Evolutionary conservation across 2,888 invertebrate species (phyloP).

Genomic region (Gisinianus flammeolus): DNA sequence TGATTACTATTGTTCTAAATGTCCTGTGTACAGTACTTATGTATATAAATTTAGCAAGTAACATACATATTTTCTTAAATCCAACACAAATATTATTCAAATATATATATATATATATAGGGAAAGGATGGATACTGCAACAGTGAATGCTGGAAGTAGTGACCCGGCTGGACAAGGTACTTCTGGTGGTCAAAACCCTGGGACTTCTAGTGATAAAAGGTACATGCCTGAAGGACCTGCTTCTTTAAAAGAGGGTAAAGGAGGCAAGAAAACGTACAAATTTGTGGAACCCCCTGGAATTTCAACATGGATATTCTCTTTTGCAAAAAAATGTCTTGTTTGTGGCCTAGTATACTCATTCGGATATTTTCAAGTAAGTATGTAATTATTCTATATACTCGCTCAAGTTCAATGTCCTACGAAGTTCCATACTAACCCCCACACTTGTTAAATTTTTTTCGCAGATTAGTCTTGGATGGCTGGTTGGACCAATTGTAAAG

Average conservation of each 20-base stretch:
- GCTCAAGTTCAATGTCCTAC: too few relatives aligned
- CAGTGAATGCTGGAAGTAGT: background rate
- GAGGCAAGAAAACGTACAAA: conserved; percentile 54
- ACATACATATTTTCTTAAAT: too few relatives aligned
- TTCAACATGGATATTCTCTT: conserved; percentile 54
- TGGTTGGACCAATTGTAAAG: conserved; percentile 75
- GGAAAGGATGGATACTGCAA: background rate
- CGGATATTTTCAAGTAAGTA: conserved; percentile 57
- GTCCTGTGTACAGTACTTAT: too few relatives aligned
- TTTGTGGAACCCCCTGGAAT: conserved; percentile 58
- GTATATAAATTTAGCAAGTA: too few relatives aligned
- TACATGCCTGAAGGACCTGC: conserved; percentile 42
- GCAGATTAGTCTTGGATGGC: conserved; percentile 81
- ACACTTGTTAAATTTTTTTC: too few relatives aligned
- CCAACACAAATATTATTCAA: too few relatives aligned
- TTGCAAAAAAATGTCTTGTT: conserved; percentile 55
- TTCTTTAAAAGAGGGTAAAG: conserved; percentile 16
- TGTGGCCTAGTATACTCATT: conserved; percentile 56
- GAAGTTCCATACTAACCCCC: too few relatives aligned
- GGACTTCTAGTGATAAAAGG: background rate
- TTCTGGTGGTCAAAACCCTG: background rate
- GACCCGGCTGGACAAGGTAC: background rate
- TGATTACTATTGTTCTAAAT: too few relatives aligned
- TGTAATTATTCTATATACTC: background rate
- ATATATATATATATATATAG: too few relatives aligned